Evolutionary conservation across 2,113 vertebrate species (phyloP), one percentile per base, ranked within the genome.

Genomic region (Callipepla californica): DNA sequence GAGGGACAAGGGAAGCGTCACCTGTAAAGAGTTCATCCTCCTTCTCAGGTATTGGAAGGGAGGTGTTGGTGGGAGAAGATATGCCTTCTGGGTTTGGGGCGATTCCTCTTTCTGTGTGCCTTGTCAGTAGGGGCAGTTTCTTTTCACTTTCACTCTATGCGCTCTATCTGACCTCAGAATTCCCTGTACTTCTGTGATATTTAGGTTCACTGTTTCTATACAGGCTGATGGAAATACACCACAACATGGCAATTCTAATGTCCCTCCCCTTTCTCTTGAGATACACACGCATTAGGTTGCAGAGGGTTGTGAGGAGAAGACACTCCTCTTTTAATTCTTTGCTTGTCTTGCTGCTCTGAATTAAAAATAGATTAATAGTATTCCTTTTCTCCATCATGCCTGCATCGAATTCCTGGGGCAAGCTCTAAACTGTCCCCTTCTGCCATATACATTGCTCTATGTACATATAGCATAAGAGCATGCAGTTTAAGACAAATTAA

Each of bases 401-500:
- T 50, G 11, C 70, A 58, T 75, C 48, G 68, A 81, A 69, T 73
- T 79, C 74, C 26, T 25, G 25, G 25, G 80, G 70, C 75, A 89
- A 74, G 74, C 66, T 67, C 59, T 90, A 28, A 45, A 40, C 42
- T 1, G n/a, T 89, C 28, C 59, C 73, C 53, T 87, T 93, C 78
- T 93, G 80, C 69, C 62, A 13, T 57, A 58, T 50, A 76, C 45
- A 47, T 34, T 32, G 70, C 51, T 12, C 58, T 34, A 9, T 21
- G 36, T 58, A 59, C 11, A 23, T 42, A 65, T 5, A 77, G 59
- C 72, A 77, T 61, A 70, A 38, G 86, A 70, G 25, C 55, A 62
- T 34, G 50, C 28, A 77, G 78, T 14, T 6, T 11, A 87, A 94
- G 87, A 94, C 85, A 92, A 87, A 96, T 6, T 6, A 72, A 32